Evolutionary conservation across 37 sponge, comb jelly and placozoan species (phyloP), one percentile per base, ranked within the genome.

Genomic region (Corticium candelabrum): DNA sequence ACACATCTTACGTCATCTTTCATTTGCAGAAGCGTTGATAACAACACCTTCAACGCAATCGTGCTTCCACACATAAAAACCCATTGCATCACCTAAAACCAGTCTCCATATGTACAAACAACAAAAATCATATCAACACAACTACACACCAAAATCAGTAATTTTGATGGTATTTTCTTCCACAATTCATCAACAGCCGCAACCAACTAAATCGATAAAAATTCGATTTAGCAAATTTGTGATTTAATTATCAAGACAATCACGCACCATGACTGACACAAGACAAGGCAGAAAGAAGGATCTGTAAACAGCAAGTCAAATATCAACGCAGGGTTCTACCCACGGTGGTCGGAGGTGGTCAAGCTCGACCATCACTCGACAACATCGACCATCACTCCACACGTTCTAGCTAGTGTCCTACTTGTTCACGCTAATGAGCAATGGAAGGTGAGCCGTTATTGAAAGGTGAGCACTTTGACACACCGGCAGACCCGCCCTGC

Each of bases 191-290:
- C 21, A 11, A 21, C 62, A 50, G 62, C 62, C 15, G 15, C 11
- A 50, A 11, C 89, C 85, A 38, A 87, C 91, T 68, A 86, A 70
- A 71, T 71, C 81, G 4, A 68, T 70, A 3, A 83, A 41, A 4
- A 88, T 31, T 50, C 79, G 79, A 41, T 79, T 27, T 33, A 75
- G 37, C 39, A 83, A 75, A 40, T 67, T 68, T 29, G 85, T 89
- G 27, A 5, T 68, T 7, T 40, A 71, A 11, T 21, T 11, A 34
- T 27, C 36, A 4, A n/a, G n/a, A n/a, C n/a, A n/a, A n/a, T n/a
- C n/a, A 11, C 89, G 85, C 39, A 87, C 91, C 73, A 86, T 69
- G 69, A 73, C 81, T 3, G 74, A 74, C 4, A 83, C 50, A 4
- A 88, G 37, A 68, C 79, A 82, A 41, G 82, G 29, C 30, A 75